Percentiles rank a stretch among this genome's conserved stretches.
These are phyloP conservation scores for Oxyruncus cristatus DNA, from an alignment of 2,113 vertebrate genomes.

Conservation along the genomic window DNA sequence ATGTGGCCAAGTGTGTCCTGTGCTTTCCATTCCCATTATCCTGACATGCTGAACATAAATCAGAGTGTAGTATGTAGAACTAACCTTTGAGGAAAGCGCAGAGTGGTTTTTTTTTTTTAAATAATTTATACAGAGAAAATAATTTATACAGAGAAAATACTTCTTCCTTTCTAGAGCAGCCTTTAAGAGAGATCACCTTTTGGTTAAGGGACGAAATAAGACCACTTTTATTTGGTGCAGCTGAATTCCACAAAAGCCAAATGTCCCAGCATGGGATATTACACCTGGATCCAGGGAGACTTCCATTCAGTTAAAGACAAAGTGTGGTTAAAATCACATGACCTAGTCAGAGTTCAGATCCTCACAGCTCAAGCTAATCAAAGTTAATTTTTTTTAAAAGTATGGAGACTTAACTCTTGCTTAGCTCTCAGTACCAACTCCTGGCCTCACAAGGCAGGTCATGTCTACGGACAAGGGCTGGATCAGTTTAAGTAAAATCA, in stretches of 20 bases:
- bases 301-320: not conserved
- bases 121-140: no score
- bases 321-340: not conserved
- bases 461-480: not conserved
- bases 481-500: not conserved
- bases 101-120: not conserved
- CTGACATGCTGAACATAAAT: not conserved
- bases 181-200: not conserved
- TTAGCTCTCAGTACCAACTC: not conserved
- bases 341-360: not conserved
- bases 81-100: not conserved
- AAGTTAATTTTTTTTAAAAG: not conserved
- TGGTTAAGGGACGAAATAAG: not conserved
- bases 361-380: not conserved
- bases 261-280: not conserved
- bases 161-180: not conserved
- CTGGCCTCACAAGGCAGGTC: not conserved
- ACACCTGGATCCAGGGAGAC: not conserved
- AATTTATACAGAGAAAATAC: not conserved
- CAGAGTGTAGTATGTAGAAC: not conserved
- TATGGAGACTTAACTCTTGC: not conserved
- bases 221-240: not conserved
- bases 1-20: not conserved
- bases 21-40: constrained; percentile 3
- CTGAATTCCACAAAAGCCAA: not conserved